These are phyloP conservation scores for Leptonema lineaticorne DNA, from an alignment of 1,140 invertebrate genomes.

Conservation along the genomic window DNA sequence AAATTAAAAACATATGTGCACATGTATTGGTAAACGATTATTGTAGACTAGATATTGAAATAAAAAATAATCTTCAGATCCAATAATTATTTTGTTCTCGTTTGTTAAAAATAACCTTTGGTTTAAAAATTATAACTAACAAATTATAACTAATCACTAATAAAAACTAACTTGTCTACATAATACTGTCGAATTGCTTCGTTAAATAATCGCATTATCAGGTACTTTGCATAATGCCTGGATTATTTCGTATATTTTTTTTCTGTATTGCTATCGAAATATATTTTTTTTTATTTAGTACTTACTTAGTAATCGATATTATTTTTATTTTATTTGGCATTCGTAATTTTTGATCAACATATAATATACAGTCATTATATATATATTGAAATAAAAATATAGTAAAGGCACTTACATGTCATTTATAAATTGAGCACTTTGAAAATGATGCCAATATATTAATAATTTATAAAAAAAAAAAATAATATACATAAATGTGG, in stretches of 20 bases:
- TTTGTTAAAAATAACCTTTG: background rate
- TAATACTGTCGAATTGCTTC: constrained; percentile 14
- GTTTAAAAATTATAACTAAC: background rate
- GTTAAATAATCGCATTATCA: background rate
- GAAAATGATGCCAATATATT: too few relatives aligned
- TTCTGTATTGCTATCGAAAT: too few relatives aligned
- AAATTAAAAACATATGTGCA: background rate
- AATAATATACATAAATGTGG: too few relatives aligned
- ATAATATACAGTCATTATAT: background rate
- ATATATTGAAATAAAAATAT: too few relatives aligned
- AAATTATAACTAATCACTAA: background rate
- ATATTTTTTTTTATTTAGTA: background rate
- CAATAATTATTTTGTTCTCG: background rate
- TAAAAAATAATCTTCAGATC: too few relatives aligned
- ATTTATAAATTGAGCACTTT: too few relatives aligned
- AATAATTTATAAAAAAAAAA: too few relatives aligned
- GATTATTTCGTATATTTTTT: too few relatives aligned
- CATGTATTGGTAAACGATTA: background rate
- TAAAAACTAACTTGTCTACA: background rate
- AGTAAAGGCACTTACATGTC: constrained; percentile 2
- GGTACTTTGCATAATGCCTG: background rate
- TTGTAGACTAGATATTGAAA: constrained; percentile 1
- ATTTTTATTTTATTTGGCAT: constrained; percentile 5
- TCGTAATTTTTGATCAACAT: too few relatives aligned
- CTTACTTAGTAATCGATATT: constrained; percentile 2